Evolutionary conservation across 2,888 invertebrate species (phyloP).

Genomic region (Leucozona laternaria): DNA sequence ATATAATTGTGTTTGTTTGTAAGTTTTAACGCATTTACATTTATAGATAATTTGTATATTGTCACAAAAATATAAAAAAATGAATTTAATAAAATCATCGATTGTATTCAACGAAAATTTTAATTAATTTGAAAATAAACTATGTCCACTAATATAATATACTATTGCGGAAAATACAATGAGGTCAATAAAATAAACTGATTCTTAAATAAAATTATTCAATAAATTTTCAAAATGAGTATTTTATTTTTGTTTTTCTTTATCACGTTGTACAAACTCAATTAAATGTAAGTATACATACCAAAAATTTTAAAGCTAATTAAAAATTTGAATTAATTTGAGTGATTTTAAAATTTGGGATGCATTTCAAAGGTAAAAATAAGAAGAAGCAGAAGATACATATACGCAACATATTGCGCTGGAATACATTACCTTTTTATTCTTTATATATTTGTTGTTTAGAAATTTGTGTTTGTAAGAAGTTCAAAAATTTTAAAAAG

Average conservation of each 20-base stretch:
- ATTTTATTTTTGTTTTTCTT: neutral
- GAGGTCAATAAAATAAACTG: constrained; percentile 12
- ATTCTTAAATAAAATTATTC: constrained; percentile 59
- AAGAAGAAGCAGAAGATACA: too few species aligned
- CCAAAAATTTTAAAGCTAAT: too few species aligned
- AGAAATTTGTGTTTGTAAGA: too few species aligned
- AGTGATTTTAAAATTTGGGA: too few species aligned
- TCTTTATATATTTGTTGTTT: too few species aligned
- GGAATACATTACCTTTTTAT: too few species aligned
- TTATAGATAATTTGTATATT: constrained; percentile 29
- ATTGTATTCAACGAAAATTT: constrained; percentile 59
- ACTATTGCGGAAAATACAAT: constrained; percentile 2
- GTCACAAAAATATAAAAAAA: constrained; percentile 34
- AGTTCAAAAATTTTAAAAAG: too few species aligned
- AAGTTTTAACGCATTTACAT: constrained; percentile 35
- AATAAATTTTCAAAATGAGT: constrained; percentile 46
- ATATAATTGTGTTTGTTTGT: constrained; percentile 20
- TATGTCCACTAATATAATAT: constrained; percentile 54
- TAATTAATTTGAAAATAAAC: constrained; percentile 45
- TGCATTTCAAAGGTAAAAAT: too few species aligned
- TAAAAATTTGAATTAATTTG: too few species aligned
- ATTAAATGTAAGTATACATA: neutral
- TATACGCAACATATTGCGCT: too few species aligned
- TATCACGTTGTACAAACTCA: neutral
- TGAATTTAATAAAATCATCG: constrained; percentile 48